Conservation (phyloP, 2,888 invertebrate species). For the Myopa testacea region DNA sequence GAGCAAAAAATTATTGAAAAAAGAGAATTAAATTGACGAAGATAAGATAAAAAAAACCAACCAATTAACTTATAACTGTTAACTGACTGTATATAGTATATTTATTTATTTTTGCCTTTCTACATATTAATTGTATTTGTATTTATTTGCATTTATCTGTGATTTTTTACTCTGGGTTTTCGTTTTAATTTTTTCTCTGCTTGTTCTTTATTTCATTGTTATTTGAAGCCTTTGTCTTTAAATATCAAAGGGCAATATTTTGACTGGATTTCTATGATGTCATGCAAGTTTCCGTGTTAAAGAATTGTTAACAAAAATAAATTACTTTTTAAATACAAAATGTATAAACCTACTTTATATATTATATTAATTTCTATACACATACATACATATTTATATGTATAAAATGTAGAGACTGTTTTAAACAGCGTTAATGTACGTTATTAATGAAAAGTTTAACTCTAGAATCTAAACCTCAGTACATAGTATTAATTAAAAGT, state of each 20-base stretch:
- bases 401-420: no score
- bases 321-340: no score
- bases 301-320: no score
- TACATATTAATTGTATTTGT: neutral
- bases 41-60: conserved; percentile 35
- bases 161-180: neutral
- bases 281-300: neutral
- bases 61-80: neutral
- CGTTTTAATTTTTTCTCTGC: neutral
- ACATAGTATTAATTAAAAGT: no score
- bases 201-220: neutral
- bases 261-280: neutral
- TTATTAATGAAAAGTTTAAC: no score
- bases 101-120: neutral
- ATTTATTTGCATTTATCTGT: neutral
- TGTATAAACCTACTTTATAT: no score
- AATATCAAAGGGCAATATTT: neutral
- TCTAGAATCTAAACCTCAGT: no score
- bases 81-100: no score
- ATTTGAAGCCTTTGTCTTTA: neutral
- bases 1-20: neutral
- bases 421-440: no score
- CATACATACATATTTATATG: no score
- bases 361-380: no score
- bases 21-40: neutral